A percentile compares a stretch with the other conserved stretches of the same genome.
These are phyloP conservation scores for Valencia hispanica DNA, from an alignment of 2,797 vertebrate species.

Conservation along the genomic window DNA sequence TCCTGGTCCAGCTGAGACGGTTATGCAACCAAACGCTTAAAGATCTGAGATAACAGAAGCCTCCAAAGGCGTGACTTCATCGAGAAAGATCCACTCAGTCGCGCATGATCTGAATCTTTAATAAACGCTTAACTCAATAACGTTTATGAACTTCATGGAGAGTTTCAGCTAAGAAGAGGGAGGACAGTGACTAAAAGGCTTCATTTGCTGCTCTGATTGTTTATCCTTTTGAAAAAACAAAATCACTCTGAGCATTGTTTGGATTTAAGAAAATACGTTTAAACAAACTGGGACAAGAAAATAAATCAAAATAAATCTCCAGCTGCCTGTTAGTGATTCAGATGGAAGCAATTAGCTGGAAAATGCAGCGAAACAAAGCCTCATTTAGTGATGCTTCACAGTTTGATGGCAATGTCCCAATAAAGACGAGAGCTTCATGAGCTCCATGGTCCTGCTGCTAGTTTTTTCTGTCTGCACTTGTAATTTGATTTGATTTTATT, in stretches of 20 bases:
- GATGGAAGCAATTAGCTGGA: background rate
- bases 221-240: background rate
- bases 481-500: background rate
- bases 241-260: background rate
- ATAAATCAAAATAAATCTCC: background rate
- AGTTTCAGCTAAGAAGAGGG: background rate
- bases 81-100: background rate
- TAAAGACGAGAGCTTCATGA: background rate
- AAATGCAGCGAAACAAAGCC: background rate
- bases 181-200: background rate
- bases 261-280: background rate
- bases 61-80: background rate
- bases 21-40: constrained; percentile 31
- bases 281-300: background rate
- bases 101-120: background rate
- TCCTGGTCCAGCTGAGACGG: constrained; percentile 47
- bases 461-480: background rate
- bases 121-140: background rate
- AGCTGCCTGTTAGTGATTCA: background rate
- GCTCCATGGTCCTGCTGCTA: background rate
- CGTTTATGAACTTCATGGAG: background rate
- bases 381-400: background rate
- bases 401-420: background rate
- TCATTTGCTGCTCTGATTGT: background rate
- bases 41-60: constrained; percentile 12